Conservation (phyloP, 2,113 vertebrate species). For the Atrichornis clamosus region DNA sequence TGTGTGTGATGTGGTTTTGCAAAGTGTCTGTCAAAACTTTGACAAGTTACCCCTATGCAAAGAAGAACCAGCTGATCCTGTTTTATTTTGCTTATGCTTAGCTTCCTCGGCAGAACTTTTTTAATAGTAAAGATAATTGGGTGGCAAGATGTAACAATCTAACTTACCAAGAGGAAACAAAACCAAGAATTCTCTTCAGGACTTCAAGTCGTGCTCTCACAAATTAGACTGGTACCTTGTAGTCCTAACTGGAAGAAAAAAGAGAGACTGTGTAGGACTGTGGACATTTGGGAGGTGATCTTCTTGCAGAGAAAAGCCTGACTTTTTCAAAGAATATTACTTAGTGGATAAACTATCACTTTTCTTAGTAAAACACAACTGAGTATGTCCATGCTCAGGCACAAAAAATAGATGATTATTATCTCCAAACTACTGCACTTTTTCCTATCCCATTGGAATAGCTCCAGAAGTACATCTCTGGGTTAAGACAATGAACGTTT, state of each 20-base stretch:
- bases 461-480: not conserved
- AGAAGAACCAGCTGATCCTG: conserved; percentile 41
- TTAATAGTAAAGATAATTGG: not conserved
- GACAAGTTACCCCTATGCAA: not conserved
- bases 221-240: not conserved
- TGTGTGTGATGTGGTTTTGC: conserved; percentile 30
- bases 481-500: not conserved
- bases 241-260: accelerated
- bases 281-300: not conserved
- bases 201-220: not conserved
- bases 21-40: not conserved
- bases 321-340: not conserved
- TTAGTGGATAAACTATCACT: not conserved
- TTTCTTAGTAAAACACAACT: not conserved
- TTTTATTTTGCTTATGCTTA: conserved; percentile 25
- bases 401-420: not conserved
- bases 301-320: not conserved
- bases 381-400: not conserved
- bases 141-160: not conserved
- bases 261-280: not conserved
- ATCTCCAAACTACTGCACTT: not conserved
- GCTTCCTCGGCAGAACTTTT: not conserved
- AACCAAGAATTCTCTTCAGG: not conserved
- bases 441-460: not conserved
- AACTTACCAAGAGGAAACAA: not conserved